Conservation (phyloP, 2,113 vertebrate species). For the Sisor rabdophorus region DNA sequence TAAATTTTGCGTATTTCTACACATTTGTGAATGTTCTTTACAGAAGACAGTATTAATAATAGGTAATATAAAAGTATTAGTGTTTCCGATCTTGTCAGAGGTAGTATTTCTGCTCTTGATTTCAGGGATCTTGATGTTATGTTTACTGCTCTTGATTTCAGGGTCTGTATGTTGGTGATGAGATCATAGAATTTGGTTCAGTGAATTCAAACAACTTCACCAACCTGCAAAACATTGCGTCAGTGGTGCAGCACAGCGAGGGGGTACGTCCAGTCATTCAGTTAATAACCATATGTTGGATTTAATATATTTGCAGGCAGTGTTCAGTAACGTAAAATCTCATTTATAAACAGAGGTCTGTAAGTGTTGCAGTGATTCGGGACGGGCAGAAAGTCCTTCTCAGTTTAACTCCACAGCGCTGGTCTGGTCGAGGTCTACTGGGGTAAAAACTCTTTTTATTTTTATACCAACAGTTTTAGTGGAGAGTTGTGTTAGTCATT, state of each 20-base stretch:
- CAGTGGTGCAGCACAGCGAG: constrained; percentile 91
- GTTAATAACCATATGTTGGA: not conserved
- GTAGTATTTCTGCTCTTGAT: constrained; percentile 20
- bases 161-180: constrained; percentile 85
- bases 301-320: not conserved
- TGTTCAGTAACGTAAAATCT: not conserved
- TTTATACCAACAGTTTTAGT: not conserved
- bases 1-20: not conserved
- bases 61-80: too few species aligned
- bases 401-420: constrained; percentile 81
- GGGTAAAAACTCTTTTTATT: constrained; percentile 69
- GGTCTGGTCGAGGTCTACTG: constrained; percentile 88
- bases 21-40: not conserved
- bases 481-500: not conserved
- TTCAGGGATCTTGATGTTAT: too few species aligned
- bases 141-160: constrained; percentile 53
- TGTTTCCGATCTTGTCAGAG: too few species aligned
- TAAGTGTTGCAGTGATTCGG: constrained; percentile 79
- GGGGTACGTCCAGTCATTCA: constrained; percentile 72
- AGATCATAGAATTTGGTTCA: constrained; percentile 89
- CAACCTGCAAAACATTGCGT: constrained; percentile 84
- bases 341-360: constrained; percentile 70
- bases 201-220: constrained; percentile 87
- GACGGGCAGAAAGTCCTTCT: constrained; percentile 74
- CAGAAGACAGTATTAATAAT: too few species aligned